Percentiles rank a stretch among this genome's conserved stretches.
Evolutionary conservation across 1,140 invertebrate species (phyloP).

Genomic region (Paraescarpia echinospica): DNA sequence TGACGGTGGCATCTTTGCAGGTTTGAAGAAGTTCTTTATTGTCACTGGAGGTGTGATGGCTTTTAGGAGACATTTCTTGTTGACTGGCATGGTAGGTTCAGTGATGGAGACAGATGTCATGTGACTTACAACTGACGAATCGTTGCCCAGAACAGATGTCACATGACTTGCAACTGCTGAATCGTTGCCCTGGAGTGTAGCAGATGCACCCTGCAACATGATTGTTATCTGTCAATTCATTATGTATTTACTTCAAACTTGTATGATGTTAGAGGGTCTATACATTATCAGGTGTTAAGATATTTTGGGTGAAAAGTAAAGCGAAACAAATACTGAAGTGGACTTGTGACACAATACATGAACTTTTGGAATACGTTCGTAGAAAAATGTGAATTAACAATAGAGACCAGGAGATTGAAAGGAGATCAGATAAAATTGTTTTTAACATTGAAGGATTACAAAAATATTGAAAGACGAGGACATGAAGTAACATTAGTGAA

Average conservation of each 20-base stretch:
- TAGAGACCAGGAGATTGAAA: no score
- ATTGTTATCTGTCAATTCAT: background rate
- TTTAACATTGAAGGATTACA: no score
- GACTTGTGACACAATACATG: no score
- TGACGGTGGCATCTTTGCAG: constrained; percentile 12
- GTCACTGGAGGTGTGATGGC: constrained; percentile 49
- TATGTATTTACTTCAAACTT: background rate
- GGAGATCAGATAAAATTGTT: no score
- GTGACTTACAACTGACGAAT: background rate
- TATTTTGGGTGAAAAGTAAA: no score
- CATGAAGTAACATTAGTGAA: no score
- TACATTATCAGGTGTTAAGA: background rate
- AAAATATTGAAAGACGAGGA: no score
- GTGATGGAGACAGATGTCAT: background rate
- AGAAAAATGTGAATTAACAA: no score
- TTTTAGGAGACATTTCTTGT: constrained; percentile 37
- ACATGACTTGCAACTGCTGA: background rate
- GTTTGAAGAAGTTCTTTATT: constrained; percentile 50
- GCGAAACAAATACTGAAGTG: no score
- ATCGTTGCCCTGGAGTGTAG: background rate
- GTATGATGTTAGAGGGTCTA: background rate
- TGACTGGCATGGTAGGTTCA: constrained; percentile 41
- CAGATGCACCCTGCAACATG: background rate
- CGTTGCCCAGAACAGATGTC: background rate
- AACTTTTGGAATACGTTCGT: no score